phyloP scores from a whole-genome alignment of 2,888 invertebrate species.

The Epiblema foenella region DNA sequence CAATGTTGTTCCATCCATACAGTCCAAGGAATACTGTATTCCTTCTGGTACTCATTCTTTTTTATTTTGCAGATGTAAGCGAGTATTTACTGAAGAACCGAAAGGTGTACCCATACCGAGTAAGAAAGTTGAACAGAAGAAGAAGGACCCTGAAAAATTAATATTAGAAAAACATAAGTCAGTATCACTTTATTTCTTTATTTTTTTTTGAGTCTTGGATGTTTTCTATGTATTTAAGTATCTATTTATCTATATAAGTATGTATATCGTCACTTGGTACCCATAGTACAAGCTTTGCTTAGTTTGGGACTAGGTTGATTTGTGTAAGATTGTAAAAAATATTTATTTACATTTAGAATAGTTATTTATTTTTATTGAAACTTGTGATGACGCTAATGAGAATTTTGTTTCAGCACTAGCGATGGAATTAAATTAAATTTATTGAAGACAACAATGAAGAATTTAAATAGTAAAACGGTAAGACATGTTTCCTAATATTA shows the following conservation, averaged over 20 bases:
- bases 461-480: conserved; percentile 67
- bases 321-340: too few species aligned
- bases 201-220: too few species aligned
- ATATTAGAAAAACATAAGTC: conserved; percentile 72
- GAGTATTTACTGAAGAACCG: conserved; percentile 89
- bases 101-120: conserved; percentile 83
- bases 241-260: too few species aligned
- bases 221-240: too few species aligned
- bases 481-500: conserved; percentile 51
- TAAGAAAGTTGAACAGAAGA: conserved; percentile 80
- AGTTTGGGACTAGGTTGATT: too few species aligned
- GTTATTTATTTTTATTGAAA: conserved; percentile 9
- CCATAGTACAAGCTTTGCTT: too few species aligned
- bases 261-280: too few species aligned
- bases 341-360: too few species aligned
- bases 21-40: neutral
- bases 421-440: conserved; percentile 81
- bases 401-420: conserved; percentile 64
- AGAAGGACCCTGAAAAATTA: conserved; percentile 76
- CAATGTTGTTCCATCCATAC: too few species aligned
- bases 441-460: conserved; percentile 71
- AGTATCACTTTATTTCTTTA: conserved; percentile 33
- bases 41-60: conserved; percentile 7
- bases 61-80: conserved; percentile 83
- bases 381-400: conserved; percentile 21